Evolutionary conservation across 2,797 vertebrate species (phyloP).

Genomic region (Gila robusta): DNA sequence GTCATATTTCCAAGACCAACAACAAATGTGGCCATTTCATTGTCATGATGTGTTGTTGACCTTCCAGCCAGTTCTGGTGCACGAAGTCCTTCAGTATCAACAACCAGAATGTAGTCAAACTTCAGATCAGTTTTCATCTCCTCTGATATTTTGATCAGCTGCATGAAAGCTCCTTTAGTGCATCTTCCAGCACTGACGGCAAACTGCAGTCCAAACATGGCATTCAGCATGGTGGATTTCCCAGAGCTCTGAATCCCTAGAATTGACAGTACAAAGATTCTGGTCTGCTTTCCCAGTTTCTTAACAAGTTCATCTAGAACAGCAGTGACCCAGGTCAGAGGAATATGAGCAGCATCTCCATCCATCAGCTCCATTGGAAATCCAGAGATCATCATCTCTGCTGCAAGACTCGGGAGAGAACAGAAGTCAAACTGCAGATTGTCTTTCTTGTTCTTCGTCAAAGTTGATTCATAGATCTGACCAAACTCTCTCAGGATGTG

Average conservation of each 20-base stretch:
- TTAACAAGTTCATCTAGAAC: neutral
- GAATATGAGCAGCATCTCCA: conserved; percentile 22
- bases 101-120: conserved; percentile 66
- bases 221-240: conserved; percentile 82
- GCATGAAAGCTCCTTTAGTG: conserved; percentile 84
- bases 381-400: conserved; percentile 8
- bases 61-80: conserved; percentile 71
- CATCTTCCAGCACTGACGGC: conserved; percentile 77
- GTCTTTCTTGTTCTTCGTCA: neutral
- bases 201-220: conserved; percentile 83
- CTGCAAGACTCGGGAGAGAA: neutral
- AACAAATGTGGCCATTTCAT: conserved; percentile 82
- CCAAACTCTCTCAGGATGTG: conserved; percentile 2
- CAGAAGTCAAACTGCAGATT: neutral
- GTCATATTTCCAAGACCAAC: conserved; percentile 81
- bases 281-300: neutral
- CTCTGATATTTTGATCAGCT: conserved; percentile 74
- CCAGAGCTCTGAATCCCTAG: conserved; percentile 16
- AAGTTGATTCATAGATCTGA: neutral
- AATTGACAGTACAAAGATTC: neutral
- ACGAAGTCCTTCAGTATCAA: conserved; percentile 82
- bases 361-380: conserved; percentile 16
- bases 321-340: neutral
- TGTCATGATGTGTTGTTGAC: conserved; percentile 70
- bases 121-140: conserved; percentile 59